Conservation (phyloP, 2,888 invertebrate species). For the Polia nebulosa region DNA sequence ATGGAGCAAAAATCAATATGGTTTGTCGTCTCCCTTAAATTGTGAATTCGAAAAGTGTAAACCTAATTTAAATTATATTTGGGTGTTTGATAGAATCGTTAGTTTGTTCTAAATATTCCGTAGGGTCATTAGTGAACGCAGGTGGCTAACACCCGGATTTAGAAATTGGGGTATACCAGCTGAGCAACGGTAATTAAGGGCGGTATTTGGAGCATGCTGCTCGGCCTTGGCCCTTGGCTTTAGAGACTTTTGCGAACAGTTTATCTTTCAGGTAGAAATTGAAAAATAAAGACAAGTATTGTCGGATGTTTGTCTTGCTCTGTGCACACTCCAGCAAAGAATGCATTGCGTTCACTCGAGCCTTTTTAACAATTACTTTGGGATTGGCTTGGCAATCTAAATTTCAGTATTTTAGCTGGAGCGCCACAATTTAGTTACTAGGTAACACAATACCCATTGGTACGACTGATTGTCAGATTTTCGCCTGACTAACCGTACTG, state of each 20-base stretch:
- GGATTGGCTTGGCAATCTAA: no score
- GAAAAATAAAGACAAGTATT: neutral
- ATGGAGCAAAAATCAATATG: conserved; percentile 1
- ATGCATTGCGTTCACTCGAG: neutral
- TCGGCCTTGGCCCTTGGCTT: conserved; percentile 26
- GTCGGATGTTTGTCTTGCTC: neutral
- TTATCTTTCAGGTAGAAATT: neutral
- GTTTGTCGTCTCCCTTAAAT: neutral
- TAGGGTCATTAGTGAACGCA: conserved; percentile 12
- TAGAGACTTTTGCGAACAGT: neutral
- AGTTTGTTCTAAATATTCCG: neutral
- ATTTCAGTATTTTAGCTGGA: no score
- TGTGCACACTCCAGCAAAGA: neutral
- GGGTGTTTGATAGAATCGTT: neutral
- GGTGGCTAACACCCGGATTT: conserved; percentile 18
- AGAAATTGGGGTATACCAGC: neutral
- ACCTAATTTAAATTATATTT: neutral
- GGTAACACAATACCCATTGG: no score
- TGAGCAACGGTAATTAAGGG: conserved; percentile 16
- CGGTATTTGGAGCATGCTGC: conserved; percentile 11
- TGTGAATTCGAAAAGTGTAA: neutral
- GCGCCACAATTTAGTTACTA: no score
- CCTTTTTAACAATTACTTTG: no score
- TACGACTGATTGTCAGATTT: no score
- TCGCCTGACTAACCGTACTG: no score